Percentiles rank a stretch among this genome's conserved stretches.
Conservation (phyloP, 2,888 invertebrate species). For the Thysanoteuthis rhombus region DNA sequence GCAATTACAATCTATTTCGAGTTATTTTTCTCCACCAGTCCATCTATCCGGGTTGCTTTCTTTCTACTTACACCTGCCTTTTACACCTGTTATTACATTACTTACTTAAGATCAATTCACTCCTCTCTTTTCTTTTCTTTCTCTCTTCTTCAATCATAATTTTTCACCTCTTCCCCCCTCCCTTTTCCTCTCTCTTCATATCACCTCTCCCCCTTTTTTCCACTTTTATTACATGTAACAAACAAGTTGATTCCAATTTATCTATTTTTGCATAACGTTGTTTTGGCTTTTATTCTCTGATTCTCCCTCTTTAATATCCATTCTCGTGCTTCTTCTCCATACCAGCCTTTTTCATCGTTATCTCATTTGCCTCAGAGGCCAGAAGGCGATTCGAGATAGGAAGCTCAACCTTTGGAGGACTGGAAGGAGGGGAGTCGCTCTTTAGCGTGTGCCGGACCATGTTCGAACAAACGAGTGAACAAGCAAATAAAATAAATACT, state of each 20-base stretch:
- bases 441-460: neutral
- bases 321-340: neutral
- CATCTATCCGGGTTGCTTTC: neutral
- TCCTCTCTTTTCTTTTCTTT: neutral
- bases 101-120: neutral
- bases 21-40: neutral
- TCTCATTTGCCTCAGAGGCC: neutral
- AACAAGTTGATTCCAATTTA: neutral
- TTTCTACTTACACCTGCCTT: neutral
- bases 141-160: neutral
- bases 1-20: too few species aligned
- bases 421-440: neutral
- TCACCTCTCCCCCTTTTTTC: too few species aligned
- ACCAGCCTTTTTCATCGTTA: neutral
- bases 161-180: neutral
- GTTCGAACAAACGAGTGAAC: neutral
- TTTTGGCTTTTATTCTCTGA: neutral
- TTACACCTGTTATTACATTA: neutral
- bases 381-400: neutral
- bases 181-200: too few species aligned
- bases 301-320: neutral
- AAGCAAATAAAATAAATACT: neutral
- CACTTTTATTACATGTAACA: neutral
- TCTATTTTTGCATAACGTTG: neutral
- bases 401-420: neutral